Evolutionary conservation across 2,888 invertebrate genomes (phyloP).

Genomic region (Spodoptera littoralis): DNA sequence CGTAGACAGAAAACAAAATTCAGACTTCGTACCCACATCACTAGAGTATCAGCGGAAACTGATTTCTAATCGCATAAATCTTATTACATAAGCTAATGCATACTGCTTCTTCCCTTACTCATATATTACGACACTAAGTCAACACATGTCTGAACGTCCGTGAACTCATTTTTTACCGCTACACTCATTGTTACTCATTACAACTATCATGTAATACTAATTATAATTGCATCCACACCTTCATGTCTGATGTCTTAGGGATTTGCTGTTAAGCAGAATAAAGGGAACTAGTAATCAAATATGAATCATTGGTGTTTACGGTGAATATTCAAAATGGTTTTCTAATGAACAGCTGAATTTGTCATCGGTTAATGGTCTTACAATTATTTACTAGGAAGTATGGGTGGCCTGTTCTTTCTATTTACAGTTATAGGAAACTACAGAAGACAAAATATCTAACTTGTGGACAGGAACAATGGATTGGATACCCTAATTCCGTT

Average conservation of each 20-base stretch:
- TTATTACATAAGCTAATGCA: slow-evolving; percentile 8
- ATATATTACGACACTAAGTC: slow-evolving; percentile 19
- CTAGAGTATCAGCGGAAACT: slow-evolving; percentile 7
- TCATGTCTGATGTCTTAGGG: slow-evolving; percentile 36
- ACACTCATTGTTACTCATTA: slow-evolving; percentile 18
- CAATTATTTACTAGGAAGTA: slow-evolving; percentile 22
- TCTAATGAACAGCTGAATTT: slow-evolving; percentile 22
- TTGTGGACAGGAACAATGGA: slow-evolving; percentile 3
- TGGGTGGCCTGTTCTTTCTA: too few species aligned
- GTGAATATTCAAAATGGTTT: slow-evolving; percentile 23
- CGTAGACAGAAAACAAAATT: too few species aligned
- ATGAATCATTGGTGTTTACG: slow-evolving; percentile 23
- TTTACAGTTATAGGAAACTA: too few species aligned
- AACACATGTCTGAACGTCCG: slow-evolving; percentile 21
- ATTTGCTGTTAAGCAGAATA: slow-evolving; percentile 17
- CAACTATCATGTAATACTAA: slow-evolving; percentile 9
- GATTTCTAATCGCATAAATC: slow-evolving; percentile 19
- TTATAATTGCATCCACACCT: slow-evolving; percentile 23
- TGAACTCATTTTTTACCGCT: slow-evolving; percentile 36
- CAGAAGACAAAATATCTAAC: too few species aligned
- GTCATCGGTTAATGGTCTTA: slow-evolving; percentile 6
- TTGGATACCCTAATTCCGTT: too few species aligned
- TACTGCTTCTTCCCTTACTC: slow-evolving; percentile 24
- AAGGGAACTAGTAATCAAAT: slow-evolving; percentile 1
- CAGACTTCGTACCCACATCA: not conserved